phyloP scores from a whole-genome alignment of 2,113 vertebrate genomes.

The Ondatra zibethicus region DNA sequence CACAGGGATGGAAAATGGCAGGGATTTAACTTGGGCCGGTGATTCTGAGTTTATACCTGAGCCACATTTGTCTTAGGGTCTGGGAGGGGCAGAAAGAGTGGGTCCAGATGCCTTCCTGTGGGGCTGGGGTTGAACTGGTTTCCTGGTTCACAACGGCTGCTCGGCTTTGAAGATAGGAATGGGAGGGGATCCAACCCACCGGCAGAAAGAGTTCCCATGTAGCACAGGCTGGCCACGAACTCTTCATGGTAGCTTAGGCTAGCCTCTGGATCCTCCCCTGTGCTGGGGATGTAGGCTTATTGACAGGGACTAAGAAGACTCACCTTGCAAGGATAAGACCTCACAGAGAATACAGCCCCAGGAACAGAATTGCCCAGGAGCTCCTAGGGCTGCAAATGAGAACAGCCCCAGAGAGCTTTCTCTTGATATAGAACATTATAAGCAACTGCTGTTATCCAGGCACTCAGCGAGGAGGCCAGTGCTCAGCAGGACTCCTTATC shows the following conservation, averaged over 20 bases:
- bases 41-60: background rate
- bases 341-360: background rate
- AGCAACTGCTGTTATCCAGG: background rate
- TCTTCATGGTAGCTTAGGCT: background rate
- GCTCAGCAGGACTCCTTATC: fast-evolving
- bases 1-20: background rate
- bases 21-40: background rate
- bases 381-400: background rate
- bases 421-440: background rate
- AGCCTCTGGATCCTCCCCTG: background rate
- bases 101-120: background rate
- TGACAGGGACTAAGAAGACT: background rate
- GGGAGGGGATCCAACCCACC: background rate
- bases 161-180: background rate
- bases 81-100: background rate
- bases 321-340: background rate
- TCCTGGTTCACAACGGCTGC: background rate
- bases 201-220: background rate
- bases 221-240: background rate
- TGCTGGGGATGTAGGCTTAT: background rate
- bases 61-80: background rate
- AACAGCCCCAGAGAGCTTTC: background rate
- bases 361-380: background rate
- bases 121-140: background rate
- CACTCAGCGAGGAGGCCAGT: fast-evolving